These are phyloP conservation scores for Corbicula japonica DNA, from an alignment of 2,888 invertebrate species.

Conservation along the genomic window DNA sequence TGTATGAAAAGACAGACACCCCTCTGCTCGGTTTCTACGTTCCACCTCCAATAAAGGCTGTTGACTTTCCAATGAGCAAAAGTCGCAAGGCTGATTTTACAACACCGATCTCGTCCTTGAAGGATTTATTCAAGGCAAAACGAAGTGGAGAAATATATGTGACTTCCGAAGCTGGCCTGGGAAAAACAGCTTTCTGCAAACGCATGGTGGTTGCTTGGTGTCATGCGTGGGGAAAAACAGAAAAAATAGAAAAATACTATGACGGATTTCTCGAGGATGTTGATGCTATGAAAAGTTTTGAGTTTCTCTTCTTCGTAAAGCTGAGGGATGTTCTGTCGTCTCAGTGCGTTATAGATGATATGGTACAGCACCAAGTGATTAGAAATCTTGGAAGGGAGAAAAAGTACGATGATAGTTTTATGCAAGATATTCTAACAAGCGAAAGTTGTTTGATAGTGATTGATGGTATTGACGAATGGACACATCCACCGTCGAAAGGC, in stretches of 20 bases:
- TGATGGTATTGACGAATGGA: constrained; percentile 12
- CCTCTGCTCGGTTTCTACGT: neutral
- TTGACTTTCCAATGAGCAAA: neutral
- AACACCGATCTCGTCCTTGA: neutral
- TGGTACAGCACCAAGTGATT: constrained; percentile 1
- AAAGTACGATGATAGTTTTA: neutral
- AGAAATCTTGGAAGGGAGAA: neutral
- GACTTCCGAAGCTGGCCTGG: constrained; percentile 7
- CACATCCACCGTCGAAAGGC: constrained; percentile 2
- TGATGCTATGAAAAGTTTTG: neutral
- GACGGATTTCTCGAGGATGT: neutral
- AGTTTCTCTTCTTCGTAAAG: neutral
- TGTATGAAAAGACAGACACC: constrained; percentile 5
- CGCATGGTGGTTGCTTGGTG: neutral
- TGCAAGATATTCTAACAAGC: constrained; percentile 1
- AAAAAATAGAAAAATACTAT: neutral
- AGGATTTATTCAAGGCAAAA: constrained; percentile 5
- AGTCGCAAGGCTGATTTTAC: neutral
- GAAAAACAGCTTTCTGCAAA: constrained; percentile 11
- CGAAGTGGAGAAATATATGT: constrained; percentile 1
- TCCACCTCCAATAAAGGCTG: neutral
- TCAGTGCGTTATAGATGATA: neutral
- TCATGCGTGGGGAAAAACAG: neutral
- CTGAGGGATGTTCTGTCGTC: neutral
- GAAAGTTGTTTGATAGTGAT: constrained; percentile 1